Conservation (phyloP, 2,888 invertebrate species). For the Penaeus monodon region DNA sequence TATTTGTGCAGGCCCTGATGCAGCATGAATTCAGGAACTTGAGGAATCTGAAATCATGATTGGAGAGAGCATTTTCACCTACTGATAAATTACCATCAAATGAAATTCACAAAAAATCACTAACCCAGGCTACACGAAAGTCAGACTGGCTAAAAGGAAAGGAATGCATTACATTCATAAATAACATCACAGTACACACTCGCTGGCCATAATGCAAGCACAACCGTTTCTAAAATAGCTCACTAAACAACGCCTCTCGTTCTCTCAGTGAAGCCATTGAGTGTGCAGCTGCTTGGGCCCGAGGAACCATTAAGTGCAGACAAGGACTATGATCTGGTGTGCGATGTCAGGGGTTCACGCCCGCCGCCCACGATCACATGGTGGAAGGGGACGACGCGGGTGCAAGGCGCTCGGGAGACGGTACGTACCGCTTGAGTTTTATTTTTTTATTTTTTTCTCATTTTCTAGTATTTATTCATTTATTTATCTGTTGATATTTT, state of each 20-base stretch:
- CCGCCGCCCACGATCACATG: constrained; percentile 59
- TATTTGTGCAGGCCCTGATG: too few species aligned
- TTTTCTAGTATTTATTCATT: not conserved
- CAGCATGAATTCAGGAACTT: too few species aligned
- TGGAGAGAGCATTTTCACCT: too few species aligned
- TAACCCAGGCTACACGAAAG: too few species aligned
- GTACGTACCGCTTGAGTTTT: constrained; percentile 26
- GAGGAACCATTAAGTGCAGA: constrained; percentile 45
- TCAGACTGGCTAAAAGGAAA: too few species aligned
- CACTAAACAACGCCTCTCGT: not conserved
- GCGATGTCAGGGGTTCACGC: constrained; percentile 48
- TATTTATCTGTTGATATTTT: too few species aligned
- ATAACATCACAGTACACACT: not conserved
- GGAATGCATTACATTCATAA: too few species aligned
- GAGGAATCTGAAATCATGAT: too few species aligned
- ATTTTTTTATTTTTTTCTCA: not conserved
- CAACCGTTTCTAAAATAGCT: too few species aligned
- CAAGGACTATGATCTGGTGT: constrained; percentile 36
- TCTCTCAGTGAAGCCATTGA: constrained; percentile 44
- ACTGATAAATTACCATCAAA: too few species aligned
- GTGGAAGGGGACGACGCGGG: constrained; percentile 54
- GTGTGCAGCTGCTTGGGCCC: constrained; percentile 29
- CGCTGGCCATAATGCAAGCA: not conserved
- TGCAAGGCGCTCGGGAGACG: constrained; percentile 39
- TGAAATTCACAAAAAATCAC: too few species aligned